Evolutionary conservation across 1,140 invertebrate species (phyloP).

Genomic region (Apis florea): DNA sequence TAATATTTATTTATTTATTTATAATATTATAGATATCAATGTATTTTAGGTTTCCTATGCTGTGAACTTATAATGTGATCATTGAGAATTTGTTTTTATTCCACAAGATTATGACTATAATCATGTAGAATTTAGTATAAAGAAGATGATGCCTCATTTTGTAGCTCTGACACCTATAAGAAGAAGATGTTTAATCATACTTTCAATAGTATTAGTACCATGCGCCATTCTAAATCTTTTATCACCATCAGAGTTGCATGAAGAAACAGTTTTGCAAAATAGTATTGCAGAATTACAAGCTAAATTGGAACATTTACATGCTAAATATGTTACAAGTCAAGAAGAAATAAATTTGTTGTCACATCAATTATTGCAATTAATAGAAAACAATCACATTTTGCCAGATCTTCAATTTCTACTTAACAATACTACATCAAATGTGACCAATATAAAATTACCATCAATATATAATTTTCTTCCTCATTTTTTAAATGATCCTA

Average conservation of each 20-base stretch:
- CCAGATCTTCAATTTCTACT: conserved; percentile 75
- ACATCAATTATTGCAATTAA: conserved; percentile 73
- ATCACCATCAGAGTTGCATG: conserved; percentile 74
- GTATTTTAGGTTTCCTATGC: conserved; percentile 30
- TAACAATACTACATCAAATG: conserved; percentile 73
- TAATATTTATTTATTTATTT: not conserved
- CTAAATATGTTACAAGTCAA: conserved; percentile 81
- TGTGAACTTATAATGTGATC: conserved; percentile 33
- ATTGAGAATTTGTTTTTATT: conserved; percentile 12
- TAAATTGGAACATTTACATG: conserved; percentile 82
- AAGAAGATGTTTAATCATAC: conserved; percentile 71
- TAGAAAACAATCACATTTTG: conserved; percentile 73
- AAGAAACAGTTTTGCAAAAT: conserved; percentile 82
- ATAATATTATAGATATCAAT: not conserved
- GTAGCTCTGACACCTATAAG: conserved; percentile 69
- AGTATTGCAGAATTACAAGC: conserved; percentile 83
- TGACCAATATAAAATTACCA: conserved; percentile 82
- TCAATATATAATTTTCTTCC: conserved; percentile 93
- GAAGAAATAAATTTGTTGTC: conserved; percentile 79
- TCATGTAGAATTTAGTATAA: conserved; percentile 64
- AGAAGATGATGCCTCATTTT: conserved; percentile 70
- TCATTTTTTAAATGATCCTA: conserved; percentile 90
- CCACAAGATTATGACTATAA: conserved; percentile 40
- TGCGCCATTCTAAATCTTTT: conserved; percentile 73
- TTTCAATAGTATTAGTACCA: conserved; percentile 71